Base-by-base conservation (phyloP, 2,888 invertebrate species). In the Xestia c-nigrum region DNA sequence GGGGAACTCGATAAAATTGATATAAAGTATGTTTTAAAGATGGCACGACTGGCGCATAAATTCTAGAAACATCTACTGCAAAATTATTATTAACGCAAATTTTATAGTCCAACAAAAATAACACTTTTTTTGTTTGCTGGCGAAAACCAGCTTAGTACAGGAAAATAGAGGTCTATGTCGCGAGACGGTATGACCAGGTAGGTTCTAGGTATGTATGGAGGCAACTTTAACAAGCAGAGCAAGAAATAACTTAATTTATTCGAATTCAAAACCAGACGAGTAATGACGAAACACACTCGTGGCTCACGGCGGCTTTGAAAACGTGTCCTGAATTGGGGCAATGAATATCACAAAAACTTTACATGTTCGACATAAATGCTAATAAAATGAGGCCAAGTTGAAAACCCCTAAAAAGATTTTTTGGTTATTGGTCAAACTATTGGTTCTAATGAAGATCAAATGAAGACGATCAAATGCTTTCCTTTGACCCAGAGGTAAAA, bases 1-100 rank as follows among this genome's bases (percentile, higher is more conserved):
- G 59, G 46, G 65, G 71, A 77, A 72, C 78, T 76, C 84, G 67
- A 85, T 89, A 87, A 90, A 90, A 88, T 80, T 84, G 64, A 78
- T 85, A 69, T 76, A 85, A 87, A 88, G 83, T 81, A 80, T 47
- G 65, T 75, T 83, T 81, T 76, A 80, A 85, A 78, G 71, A 55
- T 5, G 61, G 40, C 63, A 82, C 52, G 67, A 73, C 57, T 38
- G 14, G 14, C 16, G 14, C 70, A 78, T 82, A 82, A 82, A 66
- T 70, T 72, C 47, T 59, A 19, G 9, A 6, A 57, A 57, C 59
- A 59, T 16, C 31, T 19, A 63, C 5, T 52, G 10, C 31, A 7
- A 80, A 63, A 75, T 70, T 38, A 57, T 63, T 43, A 57, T 50
- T 43, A 63, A 67, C 21, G 14, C 1, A 40, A 64, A 38, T 57